Evolutionary conservation across 2,888 invertebrate species (phyloP).

Genomic region (Drosophila neotestacea): DNA sequence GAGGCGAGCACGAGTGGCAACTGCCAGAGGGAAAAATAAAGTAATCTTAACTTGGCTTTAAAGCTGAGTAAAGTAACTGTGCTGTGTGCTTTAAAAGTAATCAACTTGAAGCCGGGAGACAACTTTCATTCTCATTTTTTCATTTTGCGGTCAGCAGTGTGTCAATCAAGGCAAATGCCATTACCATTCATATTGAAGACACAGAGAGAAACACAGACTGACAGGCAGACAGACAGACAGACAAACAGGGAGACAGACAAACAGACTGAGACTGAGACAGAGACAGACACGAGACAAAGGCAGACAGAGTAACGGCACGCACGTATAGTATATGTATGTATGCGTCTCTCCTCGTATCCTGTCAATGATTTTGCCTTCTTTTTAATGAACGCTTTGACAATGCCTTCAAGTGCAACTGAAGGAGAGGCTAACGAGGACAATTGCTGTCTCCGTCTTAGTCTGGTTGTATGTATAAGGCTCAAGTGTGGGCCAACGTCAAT

Average conservation of each 20-base stretch:
- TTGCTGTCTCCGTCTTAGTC: conserved; percentile 27
- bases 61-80: conserved; percentile 33
- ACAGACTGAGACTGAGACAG: conserved; percentile 8
- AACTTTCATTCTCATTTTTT: conserved; percentile 42
- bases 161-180: conserved; percentile 76
- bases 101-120: conserved; percentile 32
- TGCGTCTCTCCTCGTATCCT: conserved; percentile 45
- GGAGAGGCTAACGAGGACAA: conserved; percentile 57
- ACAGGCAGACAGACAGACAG: conserved; percentile 17
- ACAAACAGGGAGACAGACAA: conserved; percentile 19
- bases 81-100: conserved; percentile 54
- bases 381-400: conserved; percentile 80
- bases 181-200: conserved; percentile 45
- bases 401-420: conserved; percentile 70
- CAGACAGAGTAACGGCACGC: conserved; percentile 41
- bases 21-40: background rate
- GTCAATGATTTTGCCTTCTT: conserved; percentile 45
- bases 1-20: conserved; percentile 31
- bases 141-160: conserved; percentile 69
- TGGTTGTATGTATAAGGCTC: conserved; percentile 28
- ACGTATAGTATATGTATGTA: conserved; percentile 12
- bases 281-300: conserved; percentile 26
- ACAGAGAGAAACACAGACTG: conserved; percentile 20
- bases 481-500: conserved; percentile 51
- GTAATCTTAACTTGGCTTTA: conserved; percentile 36